These are phyloP conservation scores for Condylostylus longicornis DNA, from an alignment of 1,140 invertebrate genomes.

Conservation along the genomic window DNA sequence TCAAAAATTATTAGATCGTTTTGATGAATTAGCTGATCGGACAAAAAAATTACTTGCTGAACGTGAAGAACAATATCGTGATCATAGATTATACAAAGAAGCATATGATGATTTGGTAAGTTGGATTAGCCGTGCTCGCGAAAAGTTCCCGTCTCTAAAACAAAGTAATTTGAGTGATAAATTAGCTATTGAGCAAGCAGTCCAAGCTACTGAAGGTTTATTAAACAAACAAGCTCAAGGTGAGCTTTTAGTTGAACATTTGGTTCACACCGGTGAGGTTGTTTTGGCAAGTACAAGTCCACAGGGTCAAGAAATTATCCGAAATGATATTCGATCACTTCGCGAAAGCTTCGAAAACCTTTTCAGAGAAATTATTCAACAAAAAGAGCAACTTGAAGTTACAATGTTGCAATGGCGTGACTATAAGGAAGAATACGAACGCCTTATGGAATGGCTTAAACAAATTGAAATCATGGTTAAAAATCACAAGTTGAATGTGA, in stretches of 20 bases:
- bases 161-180: slow-evolving; percentile 73
- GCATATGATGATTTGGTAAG: slow-evolving; percentile 72
- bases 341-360: slow-evolving; percentile 70
- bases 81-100: slow-evolving; percentile 77
- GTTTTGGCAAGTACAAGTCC: slow-evolving; percentile 66
- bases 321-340: slow-evolving; percentile 68
- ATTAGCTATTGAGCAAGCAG: slow-evolving; percentile 71
- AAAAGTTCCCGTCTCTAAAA: slow-evolving; percentile 75
- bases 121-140: slow-evolving; percentile 70
- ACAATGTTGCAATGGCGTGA: slow-evolving; percentile 73
- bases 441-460: slow-evolving; percentile 83
- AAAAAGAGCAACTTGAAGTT: slow-evolving; percentile 68
- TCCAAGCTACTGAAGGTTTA: slow-evolving; percentile 68
- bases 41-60: slow-evolving; percentile 59
- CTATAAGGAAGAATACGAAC: slow-evolving; percentile 85
- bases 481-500: slow-evolving; percentile 71
- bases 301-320: slow-evolving; percentile 63
- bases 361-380: slow-evolving; percentile 71
- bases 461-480: slow-evolving; percentile 85
- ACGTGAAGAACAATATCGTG: slow-evolving; percentile 70
- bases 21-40: slow-evolving; percentile 54
- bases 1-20: slow-evolving; percentile 65
- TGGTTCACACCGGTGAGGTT: slow-evolving; percentile 72
- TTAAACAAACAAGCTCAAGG: slow-evolving; percentile 83
- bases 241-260: slow-evolving; percentile 68